Evolutionary conservation across 2,113 vertebrate species (phyloP).

Genomic region (Etia nguti): DNA sequence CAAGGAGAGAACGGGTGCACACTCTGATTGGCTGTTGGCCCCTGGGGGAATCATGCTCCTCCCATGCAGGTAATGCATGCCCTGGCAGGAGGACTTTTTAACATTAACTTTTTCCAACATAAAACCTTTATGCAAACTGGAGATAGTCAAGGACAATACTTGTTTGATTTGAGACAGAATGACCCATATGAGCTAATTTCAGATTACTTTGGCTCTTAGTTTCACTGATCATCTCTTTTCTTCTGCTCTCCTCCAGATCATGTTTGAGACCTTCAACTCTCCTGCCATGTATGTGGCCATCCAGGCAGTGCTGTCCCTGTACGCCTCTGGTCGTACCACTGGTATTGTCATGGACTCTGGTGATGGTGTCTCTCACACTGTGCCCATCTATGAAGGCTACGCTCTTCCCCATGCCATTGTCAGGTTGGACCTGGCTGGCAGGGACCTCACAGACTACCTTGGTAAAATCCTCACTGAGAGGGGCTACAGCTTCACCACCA

Average conservation of each 20-base stretch:
- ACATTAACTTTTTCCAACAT: no score
- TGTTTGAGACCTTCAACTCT: constrained; percentile 99
- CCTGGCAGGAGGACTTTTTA: no score
- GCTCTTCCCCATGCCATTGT: constrained; percentile 77
- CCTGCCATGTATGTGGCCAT: constrained; percentile 99
- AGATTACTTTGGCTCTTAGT: neutral
- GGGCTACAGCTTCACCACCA: constrained; percentile 96
- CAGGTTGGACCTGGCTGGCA: constrained; percentile 95
- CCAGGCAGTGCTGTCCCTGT: constrained; percentile 98
- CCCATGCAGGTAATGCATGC: no score
- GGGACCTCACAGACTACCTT: constrained; percentile 99
- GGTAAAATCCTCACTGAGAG: constrained; percentile 98
- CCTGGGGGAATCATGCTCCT: no score
- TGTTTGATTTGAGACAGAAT: no score
- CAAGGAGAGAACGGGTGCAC: no score
- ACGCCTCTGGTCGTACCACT: constrained; percentile 98
- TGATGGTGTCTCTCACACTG: constrained; percentile 98
- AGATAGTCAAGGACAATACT: no score
- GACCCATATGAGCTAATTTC: neutral
- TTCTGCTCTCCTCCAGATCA: constrained; percentile 82
- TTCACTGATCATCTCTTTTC: neutral
- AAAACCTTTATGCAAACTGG: no score
- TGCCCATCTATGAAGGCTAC: constrained; percentile 67
- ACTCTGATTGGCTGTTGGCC: no score
- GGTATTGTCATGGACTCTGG: constrained; percentile 99